phyloP scores from a whole-genome alignment of 2,797 vertebrate genomes.

The Falco berigora region DNA sequence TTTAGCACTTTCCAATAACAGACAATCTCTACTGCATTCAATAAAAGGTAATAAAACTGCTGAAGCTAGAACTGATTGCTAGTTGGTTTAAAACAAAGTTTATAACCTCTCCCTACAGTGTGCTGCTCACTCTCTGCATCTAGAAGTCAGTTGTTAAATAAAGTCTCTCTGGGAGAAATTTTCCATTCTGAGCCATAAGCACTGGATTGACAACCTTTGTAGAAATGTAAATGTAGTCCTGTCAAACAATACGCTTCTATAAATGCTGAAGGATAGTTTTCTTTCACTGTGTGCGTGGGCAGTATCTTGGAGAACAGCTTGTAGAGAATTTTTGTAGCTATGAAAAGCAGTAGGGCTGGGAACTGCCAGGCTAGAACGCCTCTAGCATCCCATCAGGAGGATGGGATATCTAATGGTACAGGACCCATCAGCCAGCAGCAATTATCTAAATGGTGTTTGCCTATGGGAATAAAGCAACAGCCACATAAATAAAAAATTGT shows the following conservation, averaged over 20 bases:
- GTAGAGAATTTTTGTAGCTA: neutral
- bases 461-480: neutral
- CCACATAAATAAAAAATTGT: neutral
- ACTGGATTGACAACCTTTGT: conserved; percentile 4
- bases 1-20: neutral
- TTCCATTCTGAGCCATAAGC: conserved; percentile 32
- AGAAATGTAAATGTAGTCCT: conserved; percentile 12
- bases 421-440: neutral
- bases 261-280: neutral
- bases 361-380: neutral
- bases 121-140: neutral
- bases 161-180: neutral
- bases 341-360: neutral
- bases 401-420: neutral
- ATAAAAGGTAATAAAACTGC: neutral
- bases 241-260: neutral
- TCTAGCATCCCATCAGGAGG: neutral
- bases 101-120: neutral
- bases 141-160: neutral
- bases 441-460: neutral
- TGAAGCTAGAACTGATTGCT: neutral
- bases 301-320: neutral
- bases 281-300: neutral
- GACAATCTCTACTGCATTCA: neutral
- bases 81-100: neutral